Conservation (phyloP, 2,888 invertebrate genomes). For the Agonopterix alstromeriana region DNA sequence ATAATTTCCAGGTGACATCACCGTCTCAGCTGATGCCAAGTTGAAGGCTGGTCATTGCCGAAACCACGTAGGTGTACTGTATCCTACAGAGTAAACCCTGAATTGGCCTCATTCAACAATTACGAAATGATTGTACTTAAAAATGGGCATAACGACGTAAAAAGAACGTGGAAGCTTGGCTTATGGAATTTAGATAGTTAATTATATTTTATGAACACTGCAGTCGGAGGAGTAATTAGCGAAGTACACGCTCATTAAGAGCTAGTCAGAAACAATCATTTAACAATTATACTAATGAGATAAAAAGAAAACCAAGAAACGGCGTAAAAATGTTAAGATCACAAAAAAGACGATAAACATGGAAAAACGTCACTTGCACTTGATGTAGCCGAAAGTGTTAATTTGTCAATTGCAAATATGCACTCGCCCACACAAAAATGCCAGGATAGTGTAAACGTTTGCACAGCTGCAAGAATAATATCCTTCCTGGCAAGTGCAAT, state of each 20-base stretch:
- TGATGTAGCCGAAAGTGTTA: constrained; percentile 52
- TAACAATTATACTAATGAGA: background rate
- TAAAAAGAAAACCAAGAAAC: background rate
- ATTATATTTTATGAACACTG: background rate
- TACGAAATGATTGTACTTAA: too few relatives aligned
- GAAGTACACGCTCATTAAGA: background rate
- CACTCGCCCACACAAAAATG: constrained; percentile 50
- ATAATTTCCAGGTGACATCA: constrained; percentile 56
- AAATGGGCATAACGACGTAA: too few relatives aligned
- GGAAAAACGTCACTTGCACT: constrained; percentile 42
- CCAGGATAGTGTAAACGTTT: constrained; percentile 39
- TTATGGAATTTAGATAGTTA: background rate
- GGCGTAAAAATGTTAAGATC: background rate
- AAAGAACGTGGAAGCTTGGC: background rate
- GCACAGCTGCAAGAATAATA: constrained; percentile 50
- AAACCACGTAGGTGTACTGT: constrained; percentile 36
- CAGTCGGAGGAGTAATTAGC: background rate
- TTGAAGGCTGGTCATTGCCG: constrained; percentile 65
- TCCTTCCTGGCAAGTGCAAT: constrained; percentile 35
- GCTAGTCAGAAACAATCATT: background rate
- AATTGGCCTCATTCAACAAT: constrained; percentile 29
- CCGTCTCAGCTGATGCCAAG: constrained; percentile 56
- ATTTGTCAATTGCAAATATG: constrained; percentile 63
- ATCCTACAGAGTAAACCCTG: constrained; percentile 23
- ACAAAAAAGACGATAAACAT: constrained; percentile 15